phyloP scores from a whole-genome alignment of 2,113 vertebrate species.

The Acanthisitta chloris region DNA sequence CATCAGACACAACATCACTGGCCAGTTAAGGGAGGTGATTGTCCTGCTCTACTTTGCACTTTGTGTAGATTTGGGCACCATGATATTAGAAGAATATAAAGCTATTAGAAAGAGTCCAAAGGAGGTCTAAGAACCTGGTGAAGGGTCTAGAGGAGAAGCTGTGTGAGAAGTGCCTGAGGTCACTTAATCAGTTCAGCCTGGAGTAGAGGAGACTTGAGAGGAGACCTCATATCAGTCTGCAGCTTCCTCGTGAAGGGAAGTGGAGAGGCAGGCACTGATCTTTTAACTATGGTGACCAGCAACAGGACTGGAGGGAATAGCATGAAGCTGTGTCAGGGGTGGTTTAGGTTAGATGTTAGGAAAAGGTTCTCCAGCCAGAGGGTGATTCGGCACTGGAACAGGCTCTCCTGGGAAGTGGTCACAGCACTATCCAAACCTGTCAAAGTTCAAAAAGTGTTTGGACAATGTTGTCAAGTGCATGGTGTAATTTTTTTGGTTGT shows the following conservation, averaged over 20 bases:
- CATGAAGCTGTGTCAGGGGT: background rate
- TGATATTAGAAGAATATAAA: background rate
- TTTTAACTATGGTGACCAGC: background rate
- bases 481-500: background rate
- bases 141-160: background rate
- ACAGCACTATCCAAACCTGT: background rate
- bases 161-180: background rate
- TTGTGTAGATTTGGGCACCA: background rate
- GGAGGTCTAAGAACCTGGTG: background rate
- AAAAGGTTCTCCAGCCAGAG: background rate
- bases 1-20: background rate
- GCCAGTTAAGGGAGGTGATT: fast-evolving
- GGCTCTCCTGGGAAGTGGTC: background rate
- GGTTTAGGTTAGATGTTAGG: background rate
- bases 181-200: background rate
- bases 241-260: background rate
- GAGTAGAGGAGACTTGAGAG: background rate
- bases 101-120: background rate
- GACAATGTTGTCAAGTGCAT: background rate
- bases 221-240: background rate
- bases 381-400: fast-evolving
- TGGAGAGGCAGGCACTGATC: background rate
- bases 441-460: background rate
- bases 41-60: background rate
- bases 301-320: background rate